phyloP scores from a whole-genome alignment of 1,140 invertebrate species.

The Argopecten irradians region DNA sequence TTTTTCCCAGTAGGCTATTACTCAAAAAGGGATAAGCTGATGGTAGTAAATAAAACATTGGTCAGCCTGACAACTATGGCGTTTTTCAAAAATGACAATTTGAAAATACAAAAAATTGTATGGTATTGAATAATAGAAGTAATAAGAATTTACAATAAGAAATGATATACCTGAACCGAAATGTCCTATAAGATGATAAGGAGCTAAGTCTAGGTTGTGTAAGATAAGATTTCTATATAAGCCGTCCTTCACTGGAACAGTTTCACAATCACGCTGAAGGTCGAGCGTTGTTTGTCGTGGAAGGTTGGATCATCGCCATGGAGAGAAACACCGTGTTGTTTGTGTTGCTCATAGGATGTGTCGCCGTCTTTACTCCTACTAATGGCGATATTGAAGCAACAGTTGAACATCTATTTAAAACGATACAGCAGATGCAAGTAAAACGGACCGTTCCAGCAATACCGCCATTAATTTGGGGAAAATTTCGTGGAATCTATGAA shows the following conservation, averaged over 20 bases:
- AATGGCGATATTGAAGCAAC: background rate
- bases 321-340: background rate
- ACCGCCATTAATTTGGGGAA: constrained; percentile 44
- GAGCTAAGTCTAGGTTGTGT: background rate
- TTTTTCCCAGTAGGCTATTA: too few species aligned
- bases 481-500: constrained; percentile 56
- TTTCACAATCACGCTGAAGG: background rate
- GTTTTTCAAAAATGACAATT: too few species aligned
- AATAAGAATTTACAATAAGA: too few species aligned
- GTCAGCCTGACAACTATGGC: too few species aligned
- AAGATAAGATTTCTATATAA: background rate
- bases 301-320: background rate
- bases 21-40: too few species aligned
- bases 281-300: background rate
- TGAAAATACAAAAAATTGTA: too few species aligned
- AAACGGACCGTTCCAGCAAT: constrained; percentile 36
- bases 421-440: constrained; percentile 43
- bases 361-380: background rate
- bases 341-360: background rate
- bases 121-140: too few species aligned
- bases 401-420: background rate
- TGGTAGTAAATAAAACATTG: too few species aligned
- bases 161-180: too few species aligned
- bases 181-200: too few species aligned
- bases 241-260: background rate